Evolutionary conservation across 1,140 invertebrate genomes (phyloP).

Genomic region (Aphis gossypii): DNA sequence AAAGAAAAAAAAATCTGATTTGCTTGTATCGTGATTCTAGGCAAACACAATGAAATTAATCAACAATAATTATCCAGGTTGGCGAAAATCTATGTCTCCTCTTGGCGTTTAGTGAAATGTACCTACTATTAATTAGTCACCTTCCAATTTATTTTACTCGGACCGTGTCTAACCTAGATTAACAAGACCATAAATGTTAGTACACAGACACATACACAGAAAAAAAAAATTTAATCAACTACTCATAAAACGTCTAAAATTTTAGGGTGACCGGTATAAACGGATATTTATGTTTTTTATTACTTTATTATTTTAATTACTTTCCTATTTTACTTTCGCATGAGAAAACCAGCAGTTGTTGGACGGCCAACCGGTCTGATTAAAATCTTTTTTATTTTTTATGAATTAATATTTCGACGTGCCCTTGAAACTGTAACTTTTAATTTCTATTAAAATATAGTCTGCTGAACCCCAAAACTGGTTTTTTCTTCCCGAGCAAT

Average conservation of each 20-base stretch:
- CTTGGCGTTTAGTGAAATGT: neutral
- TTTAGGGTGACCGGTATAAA: neutral
- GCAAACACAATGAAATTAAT: neutral
- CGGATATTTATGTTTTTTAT: neutral
- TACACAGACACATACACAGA: neutral
- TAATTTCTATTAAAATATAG: neutral
- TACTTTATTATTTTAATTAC: conserved; percentile 20
- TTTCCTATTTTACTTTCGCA: neutral
- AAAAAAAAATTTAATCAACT: conserved; percentile 29
- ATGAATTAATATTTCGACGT: neutral
- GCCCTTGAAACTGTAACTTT: conserved; percentile 17
- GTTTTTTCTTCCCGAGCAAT: neutral
- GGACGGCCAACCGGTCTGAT: neutral
- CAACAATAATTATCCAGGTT: neutral
- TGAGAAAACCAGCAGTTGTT: neutral
- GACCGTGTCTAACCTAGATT: conserved; percentile 41
- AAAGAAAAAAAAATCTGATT: neutral
- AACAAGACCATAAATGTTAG: conserved; percentile 8
- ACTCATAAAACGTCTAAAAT: conserved; percentile 23
- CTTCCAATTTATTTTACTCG: neutral
- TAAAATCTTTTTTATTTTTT: neutral
- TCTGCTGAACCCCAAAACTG: neutral
- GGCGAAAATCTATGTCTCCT: neutral
- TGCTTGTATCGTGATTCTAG: neutral
- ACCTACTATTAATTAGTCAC: conserved; percentile 22